Base-by-base conservation (phyloP, 1,140 invertebrate species). In the Radopholus similis region DNA sequence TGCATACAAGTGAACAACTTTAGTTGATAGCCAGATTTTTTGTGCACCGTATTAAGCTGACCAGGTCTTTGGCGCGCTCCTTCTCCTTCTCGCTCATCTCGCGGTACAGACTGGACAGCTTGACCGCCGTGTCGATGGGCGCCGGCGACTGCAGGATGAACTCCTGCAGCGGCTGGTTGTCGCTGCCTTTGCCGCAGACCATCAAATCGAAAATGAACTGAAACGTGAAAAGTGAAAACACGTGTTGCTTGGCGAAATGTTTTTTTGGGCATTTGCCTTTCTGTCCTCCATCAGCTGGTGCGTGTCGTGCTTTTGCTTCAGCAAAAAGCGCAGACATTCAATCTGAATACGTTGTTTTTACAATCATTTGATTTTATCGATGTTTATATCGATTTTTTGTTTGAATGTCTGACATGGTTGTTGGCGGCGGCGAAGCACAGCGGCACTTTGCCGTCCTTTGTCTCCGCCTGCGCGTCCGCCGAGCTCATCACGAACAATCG, bases 151-250 rank as follows among this genome's bases (percentile, higher is more conserved):
- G 90, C 26, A 97, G 85, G 23, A 98, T 72, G 60, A 71, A 76
- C 38, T 74, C 73, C 26, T 72, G 90, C 37, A 98, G 91, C 0
- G 95, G 93, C 75, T 92, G 90, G 83, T 97, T 96, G 72, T 93
- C 90, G 84, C 92, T 89, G 75, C 92, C 91, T 84, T 97, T 97
- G 9, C 94, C 95, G 83, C 93, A 95, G 4, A 96, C 89, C 92
- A 97, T 98, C 77, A 98, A 86, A 83, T 98, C 97, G 84, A 95
- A 96, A 28, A 98, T 91, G 83, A 97, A 99, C 88, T 90, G 82
- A 59, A 76, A 72, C 15, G 32, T 4, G 26, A 1, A 62, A n/a
- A 30, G 21, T 44, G 15, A 58, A 5, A 15, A 47, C 18, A 1
- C 26, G 44, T 47, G n/a, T n/a, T n/a, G n/a, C 44, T 13, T 42